phyloP scores from a whole-genome alignment of 35 echinoderm and acorn worm genomes.

The Strongylocentrotus purpuratus region DNA sequence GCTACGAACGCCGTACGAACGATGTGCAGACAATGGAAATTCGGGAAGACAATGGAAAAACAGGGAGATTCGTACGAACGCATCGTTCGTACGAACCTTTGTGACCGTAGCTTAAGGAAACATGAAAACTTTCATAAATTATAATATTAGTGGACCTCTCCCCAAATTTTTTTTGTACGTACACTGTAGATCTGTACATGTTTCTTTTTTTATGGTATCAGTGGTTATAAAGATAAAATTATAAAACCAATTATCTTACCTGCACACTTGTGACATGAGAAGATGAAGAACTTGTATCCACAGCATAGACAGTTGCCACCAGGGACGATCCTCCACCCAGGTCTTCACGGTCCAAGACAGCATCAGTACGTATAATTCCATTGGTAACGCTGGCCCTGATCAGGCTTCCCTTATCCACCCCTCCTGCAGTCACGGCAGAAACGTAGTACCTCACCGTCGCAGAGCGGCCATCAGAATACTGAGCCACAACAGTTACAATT shows the following conservation, averaged over 20 bases:
- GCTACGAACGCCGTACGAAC: too few relatives aligned
- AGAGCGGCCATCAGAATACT: conserved; percentile 52
- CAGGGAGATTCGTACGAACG: too few relatives aligned
- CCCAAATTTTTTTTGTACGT: too few relatives aligned
- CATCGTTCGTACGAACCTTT: too few relatives aligned
- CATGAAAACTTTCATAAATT: too few relatives aligned
- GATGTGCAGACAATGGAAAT: too few relatives aligned
- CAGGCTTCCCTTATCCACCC: conserved; percentile 47
- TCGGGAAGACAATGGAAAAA: too few relatives aligned
- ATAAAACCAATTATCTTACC: conserved; percentile 62
- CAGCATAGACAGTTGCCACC: conserved; percentile 78
- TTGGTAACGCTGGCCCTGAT: conserved; percentile 49
- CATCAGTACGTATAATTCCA: conserved; percentile 63
- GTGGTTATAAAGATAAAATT: not conserved
- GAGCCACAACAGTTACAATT: conserved; percentile 68
- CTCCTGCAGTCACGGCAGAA: conserved; percentile 66
- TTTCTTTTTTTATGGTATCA: not conserved
- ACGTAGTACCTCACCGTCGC: conserved; percentile 84
- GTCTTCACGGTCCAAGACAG: conserved; percentile 70
- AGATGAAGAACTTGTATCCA: conserved; percentile 66
- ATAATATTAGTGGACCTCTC: not conserved
- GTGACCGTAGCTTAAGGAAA: too few relatives aligned
- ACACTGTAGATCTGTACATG: too few relatives aligned
- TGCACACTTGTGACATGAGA: conserved; percentile 69
- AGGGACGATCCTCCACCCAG: conserved; percentile 54